Conservation (phyloP, 2,888 invertebrate genomes). For the Girardia tigrina region DNA sequence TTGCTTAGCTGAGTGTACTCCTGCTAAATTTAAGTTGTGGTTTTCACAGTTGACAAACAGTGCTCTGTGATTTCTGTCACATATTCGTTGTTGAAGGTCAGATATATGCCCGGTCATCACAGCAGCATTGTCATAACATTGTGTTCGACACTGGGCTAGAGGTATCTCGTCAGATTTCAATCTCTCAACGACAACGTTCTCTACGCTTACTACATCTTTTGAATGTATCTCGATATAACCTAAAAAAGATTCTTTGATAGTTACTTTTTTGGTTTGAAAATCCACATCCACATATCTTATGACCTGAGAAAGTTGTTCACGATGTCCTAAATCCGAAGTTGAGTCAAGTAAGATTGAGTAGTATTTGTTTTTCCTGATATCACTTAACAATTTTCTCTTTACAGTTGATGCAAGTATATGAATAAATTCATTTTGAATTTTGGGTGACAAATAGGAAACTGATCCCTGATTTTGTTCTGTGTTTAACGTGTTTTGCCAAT, state of each 20-base stretch:
- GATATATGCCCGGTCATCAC: neutral
- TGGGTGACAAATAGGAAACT: too few relatives aligned
- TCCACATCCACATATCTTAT: neutral
- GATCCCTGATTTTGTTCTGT: too few relatives aligned
- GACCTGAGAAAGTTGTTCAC: too few relatives aligned
- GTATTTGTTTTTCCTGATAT: too few relatives aligned
- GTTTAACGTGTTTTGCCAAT: too few relatives aligned
- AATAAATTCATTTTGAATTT: too few relatives aligned
- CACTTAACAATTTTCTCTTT: too few relatives aligned
- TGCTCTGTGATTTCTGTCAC: neutral
- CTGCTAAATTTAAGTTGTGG: neutral
- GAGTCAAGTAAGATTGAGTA: too few relatives aligned
- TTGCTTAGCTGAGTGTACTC: neutral
- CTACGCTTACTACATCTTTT: neutral
- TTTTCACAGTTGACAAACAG: neutral
- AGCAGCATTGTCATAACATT: neutral
- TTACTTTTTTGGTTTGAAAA: neutral
- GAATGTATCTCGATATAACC: neutral
- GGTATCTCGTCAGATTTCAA: neutral
- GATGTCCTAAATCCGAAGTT: too few relatives aligned
- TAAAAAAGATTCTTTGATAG: neutral
- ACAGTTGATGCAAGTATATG: too few relatives aligned
- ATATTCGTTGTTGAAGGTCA: neutral
- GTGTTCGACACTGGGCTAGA: neutral
- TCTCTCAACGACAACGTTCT: neutral